These are phyloP conservation scores for Drosophila asahinai DNA, from an alignment of 1,140 invertebrate species.

Conservation along the genomic window DNA sequence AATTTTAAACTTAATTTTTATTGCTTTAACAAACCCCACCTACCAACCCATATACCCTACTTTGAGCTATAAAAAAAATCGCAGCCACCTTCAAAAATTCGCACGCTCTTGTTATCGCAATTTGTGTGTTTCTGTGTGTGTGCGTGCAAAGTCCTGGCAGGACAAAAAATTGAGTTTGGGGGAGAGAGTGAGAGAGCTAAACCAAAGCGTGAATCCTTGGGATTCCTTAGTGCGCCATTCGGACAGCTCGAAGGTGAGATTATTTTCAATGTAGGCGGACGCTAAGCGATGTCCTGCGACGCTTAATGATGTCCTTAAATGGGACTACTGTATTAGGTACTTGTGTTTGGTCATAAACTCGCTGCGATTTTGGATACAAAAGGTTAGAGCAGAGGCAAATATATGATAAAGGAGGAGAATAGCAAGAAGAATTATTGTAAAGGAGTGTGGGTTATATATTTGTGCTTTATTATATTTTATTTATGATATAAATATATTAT, in stretches of 20 bases:
- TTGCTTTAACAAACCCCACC: neutral
- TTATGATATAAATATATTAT: neutral
- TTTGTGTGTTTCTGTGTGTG: slow-evolving; percentile 5
- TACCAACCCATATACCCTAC: neutral
- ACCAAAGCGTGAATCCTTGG: slow-evolving; percentile 35
- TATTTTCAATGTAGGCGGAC: slow-evolving; percentile 23
- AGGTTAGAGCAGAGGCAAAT: neutral
- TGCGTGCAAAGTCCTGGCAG: slow-evolving; percentile 1
- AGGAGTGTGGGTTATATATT: too few relatives aligned
- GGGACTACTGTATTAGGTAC: neutral
- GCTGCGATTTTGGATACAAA: neutral
- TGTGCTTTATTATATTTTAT: neutral
- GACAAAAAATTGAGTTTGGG: neutral
- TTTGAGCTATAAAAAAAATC: slow-evolving; percentile 32
- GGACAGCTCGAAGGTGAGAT: slow-evolving; percentile 16
- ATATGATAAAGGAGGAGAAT: neutral
- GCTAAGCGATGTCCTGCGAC: slow-evolving; percentile 22
- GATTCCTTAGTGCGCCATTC: slow-evolving; percentile 28
- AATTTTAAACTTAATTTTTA: neutral
- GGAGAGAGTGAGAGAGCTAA: neutral
- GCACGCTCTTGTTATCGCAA: slow-evolving; percentile 25
- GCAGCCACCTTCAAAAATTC: slow-evolving; percentile 43
- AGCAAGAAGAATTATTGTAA: neutral
- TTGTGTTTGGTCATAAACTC: slow-evolving; percentile 4
- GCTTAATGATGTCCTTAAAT: slow-evolving; percentile 21